These are phyloP conservation scores for Eleutherodactylus coqui DNA, from an alignment of 2,797 vertebrate genomes.

Conservation along the genomic window DNA sequence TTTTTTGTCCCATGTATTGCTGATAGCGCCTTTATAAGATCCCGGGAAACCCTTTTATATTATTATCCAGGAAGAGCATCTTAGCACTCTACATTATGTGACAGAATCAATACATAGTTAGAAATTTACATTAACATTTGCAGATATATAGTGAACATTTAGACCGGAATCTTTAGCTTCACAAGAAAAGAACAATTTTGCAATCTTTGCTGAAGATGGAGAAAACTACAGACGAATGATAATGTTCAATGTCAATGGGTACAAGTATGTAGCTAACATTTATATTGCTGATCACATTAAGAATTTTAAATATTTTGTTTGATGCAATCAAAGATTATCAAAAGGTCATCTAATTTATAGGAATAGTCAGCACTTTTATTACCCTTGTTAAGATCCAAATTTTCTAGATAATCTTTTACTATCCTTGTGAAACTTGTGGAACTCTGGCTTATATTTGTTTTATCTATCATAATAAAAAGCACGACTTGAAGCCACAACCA, in stretches of 20 bases:
- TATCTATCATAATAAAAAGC: neutral
- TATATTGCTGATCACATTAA: neutral
- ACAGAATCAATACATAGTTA: neutral
- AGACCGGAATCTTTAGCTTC: neutral
- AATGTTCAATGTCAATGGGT: neutral
- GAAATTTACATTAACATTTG: neutral
- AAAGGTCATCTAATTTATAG: conserved; percentile 8
- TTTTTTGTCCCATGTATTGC: no score
- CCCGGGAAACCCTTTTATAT: no score
- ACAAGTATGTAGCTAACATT: neutral
- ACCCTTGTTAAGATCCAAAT: neutral
- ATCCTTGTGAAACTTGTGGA: neutral
- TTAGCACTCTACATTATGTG: neutral
- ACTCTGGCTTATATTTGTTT: neutral
- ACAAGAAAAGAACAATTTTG: neutral
- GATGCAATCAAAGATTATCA: neutral
- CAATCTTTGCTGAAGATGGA: neutral
- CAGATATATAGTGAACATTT: neutral
- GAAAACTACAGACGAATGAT: neutral
- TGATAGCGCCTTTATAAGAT: no score
- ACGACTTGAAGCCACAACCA: neutral
- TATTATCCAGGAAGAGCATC: no score
- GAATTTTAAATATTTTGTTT: neutral
- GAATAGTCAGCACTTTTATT: neutral
- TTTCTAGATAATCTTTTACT: neutral